Base-by-base conservation (phyloP, 30 jellyfish, hydroid and myxozoan genomes). In the Cassiopea andromeda region DNA sequence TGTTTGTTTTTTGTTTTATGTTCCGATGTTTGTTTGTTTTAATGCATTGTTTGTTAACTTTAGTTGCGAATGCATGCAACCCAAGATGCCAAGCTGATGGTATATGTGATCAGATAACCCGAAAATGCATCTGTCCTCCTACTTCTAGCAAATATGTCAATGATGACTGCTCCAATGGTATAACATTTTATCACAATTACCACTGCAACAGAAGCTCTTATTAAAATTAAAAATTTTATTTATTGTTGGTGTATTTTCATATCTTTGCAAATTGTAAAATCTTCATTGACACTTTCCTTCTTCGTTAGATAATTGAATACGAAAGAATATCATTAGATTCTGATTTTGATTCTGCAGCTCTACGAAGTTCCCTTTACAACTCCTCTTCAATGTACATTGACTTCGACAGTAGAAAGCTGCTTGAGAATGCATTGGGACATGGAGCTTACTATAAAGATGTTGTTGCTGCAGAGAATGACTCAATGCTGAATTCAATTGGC, bases 81-180 rank as follows among this genome's bases (percentile, higher is more conserved):
- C 72, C 73, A 16, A 44, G 80, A 14, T 85, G 93, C 80, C n/a
- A 16, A 17, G 81, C 44, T 49, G 87, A 85, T 27, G 93, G 87
- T 60, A 79, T 75, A 50, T 85, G 93, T 76, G 73, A 85, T 74
- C 93, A 74, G n/a, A 61, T 85, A 1, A 74, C 87, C 1, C 54
- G 44, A 9, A 75, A 73, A 44, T 85, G 93, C 47, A 2, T 85
- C 2, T 85, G 93, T 46, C 93, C 93, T 27, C 17, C 70, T 9
- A 70, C 60, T 45, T 10, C 87, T 38, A 46, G 46, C 43, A 73
- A 60, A 73, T 85, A 85, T 58, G 81, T 76, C 15, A 43, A 73
- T n/a, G 82, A 45, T 2, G 81, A 85, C 46, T 85, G 93, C 80
- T 73, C 93, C 10, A 85, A 72, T 73, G 87, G 93, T 85, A 58